Evolutionary conservation across 2,888 invertebrate species (phyloP), one percentile per base, ranked within the genome.

Genomic region (Operophtera brumata): DNA sequence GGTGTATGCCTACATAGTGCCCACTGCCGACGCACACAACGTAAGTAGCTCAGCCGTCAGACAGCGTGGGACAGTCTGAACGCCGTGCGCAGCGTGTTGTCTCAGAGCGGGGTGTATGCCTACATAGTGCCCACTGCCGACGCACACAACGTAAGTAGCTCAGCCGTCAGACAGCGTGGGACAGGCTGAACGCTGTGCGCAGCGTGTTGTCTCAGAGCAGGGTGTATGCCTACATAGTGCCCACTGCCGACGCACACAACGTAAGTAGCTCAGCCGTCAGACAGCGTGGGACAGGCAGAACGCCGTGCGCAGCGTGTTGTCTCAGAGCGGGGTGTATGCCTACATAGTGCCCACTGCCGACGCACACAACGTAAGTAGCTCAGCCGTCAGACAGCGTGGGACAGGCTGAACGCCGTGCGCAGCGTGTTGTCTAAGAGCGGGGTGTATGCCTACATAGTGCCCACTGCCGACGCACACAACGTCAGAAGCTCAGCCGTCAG

Each of bases 121-220:
- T 96, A 96, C 70, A 94, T 97, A 39, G 92, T 97, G 8, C 96
- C 96, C 0, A 94, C 95, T 0, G 94, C 92, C 26, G 97, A 98
- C 85, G 95, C 96, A 0, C 97, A 98, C 79, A 93, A 94, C 80
- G 94, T 94, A 67, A 80, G 82, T 60, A 53, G 9, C 32, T 73
- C 11, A 71, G 66, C 10, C 61, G 69, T 0, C 67, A 73, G 35
- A 62, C 64, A 0, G 77, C 80, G 1, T 30, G 61, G 0, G 68
- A 71, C 2, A 69, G 87, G 0, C 59, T 88, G 20, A 40, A 59
- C 0, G 77, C 83, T 0, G 59, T 86, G 1, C 73, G 82, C 0
- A 39, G n/a, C 0, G 76, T 81, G 0, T 59, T 90, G 64, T 28
- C 10, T 0, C 58, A 59, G 0, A 34, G 54, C 0, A 54, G 90